A percentile compares a stretch with the other conserved stretches of the same genome.
Conservation (phyloP, 2,797 vertebrate species). For the Gambelia wislizenii region DNA sequence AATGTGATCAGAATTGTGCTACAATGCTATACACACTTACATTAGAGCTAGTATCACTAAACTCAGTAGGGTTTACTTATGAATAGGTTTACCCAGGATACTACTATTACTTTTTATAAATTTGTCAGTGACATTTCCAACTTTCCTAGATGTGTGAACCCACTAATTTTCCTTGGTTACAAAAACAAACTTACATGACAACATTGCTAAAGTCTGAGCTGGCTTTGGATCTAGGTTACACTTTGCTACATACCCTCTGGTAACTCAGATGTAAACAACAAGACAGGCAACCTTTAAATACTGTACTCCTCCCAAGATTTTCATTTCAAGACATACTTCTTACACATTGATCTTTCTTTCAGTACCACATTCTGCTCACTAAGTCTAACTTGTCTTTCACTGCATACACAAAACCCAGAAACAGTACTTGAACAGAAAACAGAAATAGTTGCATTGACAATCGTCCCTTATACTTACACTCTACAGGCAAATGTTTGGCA, state of each 20-base stretch:
- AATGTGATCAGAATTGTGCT: background rate
- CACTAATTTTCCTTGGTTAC: background rate
- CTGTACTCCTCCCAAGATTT: background rate
- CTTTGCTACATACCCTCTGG: background rate
- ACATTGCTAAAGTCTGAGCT: background rate
- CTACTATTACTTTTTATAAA: slow-evolving; percentile 5
- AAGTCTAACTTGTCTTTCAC: background rate
- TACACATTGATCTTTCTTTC: background rate
- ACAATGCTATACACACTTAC: background rate
- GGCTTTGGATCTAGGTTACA: background rate
- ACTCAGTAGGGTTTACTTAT: background rate
- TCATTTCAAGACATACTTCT: background rate
- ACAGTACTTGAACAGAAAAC: slow-evolving; percentile 31
- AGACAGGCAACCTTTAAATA: slow-evolving; percentile 36
- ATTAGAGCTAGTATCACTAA: background rate
- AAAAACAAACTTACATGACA: background rate
- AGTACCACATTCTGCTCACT: background rate
- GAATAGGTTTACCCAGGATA: background rate
- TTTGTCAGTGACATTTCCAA: background rate
- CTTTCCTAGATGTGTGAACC: background rate
- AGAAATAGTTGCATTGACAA: slow-evolving; percentile 35
- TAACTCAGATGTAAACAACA: background rate
- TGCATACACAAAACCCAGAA: background rate
- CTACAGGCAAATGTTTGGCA: background rate
- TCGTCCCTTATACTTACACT: slow-evolving; percentile 35